Conservation (phyloP, 2,888 invertebrate genomes). For the Mylabris sibirica region DNA sequence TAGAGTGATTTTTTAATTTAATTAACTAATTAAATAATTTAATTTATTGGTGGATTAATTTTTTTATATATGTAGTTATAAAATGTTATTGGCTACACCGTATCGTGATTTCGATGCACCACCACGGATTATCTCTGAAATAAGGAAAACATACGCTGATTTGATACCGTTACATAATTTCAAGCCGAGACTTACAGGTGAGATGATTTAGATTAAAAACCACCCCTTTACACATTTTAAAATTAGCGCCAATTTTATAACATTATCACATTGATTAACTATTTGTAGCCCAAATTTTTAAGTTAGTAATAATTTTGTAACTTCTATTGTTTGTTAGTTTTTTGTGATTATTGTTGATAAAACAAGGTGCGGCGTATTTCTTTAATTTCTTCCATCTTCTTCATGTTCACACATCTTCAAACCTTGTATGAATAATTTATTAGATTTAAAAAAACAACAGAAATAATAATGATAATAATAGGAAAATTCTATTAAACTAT, state of each 20-base stretch:
- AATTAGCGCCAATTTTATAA: background rate
- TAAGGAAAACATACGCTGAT: conserved; percentile 50
- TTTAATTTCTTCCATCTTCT: background rate
- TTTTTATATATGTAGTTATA: background rate
- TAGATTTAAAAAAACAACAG: background rate
- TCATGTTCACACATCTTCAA: background rate
- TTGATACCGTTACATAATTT: conserved; percentile 38
- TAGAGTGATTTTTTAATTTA: too few species aligned
- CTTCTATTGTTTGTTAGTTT: too few species aligned
- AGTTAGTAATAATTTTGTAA: too few species aligned
- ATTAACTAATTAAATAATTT: conserved; percentile 4
- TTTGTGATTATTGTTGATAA: background rate
- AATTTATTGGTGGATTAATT: conserved; percentile 9
- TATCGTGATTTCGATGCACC: conserved; percentile 50
- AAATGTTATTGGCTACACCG: conserved; percentile 53
- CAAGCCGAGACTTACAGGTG: conserved; percentile 56
- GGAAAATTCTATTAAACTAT: background rate
- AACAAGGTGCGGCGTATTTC: background rate
- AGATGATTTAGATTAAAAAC: background rate
- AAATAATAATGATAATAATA: background rate
- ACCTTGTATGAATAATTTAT: background rate
- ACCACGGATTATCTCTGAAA: conserved; percentile 59
- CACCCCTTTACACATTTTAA: background rate
- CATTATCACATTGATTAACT: too few species aligned
- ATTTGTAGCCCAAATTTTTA: too few species aligned